Base-by-base conservation (phyloP, 1,140 invertebrate species). In the Trachelipus rathkii region DNA sequence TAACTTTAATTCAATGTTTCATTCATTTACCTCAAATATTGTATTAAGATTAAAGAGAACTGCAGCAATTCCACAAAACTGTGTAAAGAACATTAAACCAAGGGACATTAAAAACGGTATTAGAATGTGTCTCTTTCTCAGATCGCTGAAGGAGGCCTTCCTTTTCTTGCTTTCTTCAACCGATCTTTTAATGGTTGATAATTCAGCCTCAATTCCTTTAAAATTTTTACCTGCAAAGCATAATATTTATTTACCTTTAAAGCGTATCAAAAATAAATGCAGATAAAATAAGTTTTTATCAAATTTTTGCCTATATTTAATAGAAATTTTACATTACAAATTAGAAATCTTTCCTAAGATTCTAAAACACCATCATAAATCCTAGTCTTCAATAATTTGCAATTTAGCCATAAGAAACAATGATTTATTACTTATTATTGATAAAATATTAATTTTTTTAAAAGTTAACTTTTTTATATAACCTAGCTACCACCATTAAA, bases 41-140 rank as follows among this genome's bases (percentile, higher is more conserved):
- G 44, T 69, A 13, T 24, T 72, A 0, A 94, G 93, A 83, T 97
- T 96, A 83, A 96, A 96, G 79, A 97, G 94, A 19, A 96, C 91
- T 4, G 94, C 94, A 82, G 95, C 96, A 79, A 95, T 95, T 24
- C 95, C 95, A 80, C 91, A 94, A 77, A 96, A 85, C 84, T 97
- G 95, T 87, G 97, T 95, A 88, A 97, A 94, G 83, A 94, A 90
- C 95, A 97, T 96, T 33, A 97, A 86, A 3, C 92, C 92, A 4
- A 97, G 83, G 0, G 92, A 90, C 60, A 96, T 92, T 0, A 91
- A 82, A 10, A 95, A 83, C 0, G 93, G 91, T 79, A 90, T 91
- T 10, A 92, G 80, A 82, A 94, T 89, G 75, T 86, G 87, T 8
- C 85, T 87, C 44, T 87, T 89, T 77, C 92, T 89, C 5, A 95